Evolutionary conservation across 2,797 vertebrate genomes (phyloP), one percentile per base, ranked within the genome.

Genomic region (Hippoglossus hippoglossus): DNA sequence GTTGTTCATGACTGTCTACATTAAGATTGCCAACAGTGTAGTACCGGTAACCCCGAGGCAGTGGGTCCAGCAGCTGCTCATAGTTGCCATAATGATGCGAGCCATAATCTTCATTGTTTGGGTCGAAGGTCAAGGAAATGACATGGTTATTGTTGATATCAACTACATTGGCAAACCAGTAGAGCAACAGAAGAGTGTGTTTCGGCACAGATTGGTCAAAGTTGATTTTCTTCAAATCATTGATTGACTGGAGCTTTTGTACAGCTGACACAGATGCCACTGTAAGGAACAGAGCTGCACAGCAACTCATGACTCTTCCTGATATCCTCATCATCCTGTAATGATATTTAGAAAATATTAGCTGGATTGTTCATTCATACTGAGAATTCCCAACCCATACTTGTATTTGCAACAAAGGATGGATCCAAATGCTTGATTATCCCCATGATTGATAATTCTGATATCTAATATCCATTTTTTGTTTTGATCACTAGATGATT

Each of bases 51-150:
- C 86, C 75, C 1, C 0, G 3, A 58, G 77, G 81, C 50, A 80
- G 53, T 5, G 19, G 31, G 9, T 83, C 69, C 60, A 92, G 47
- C 51, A 92, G 0, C 0, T 18, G 1, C 60, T 93, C 89, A 19
- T 15, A 89, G 70, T 93, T 93, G 8, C 80, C 80, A 13, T 92
- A 93, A 67, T 89, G 60, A 80, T 93, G 89, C 18, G 88, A 74
- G 7, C 86, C 85, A 9, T 87, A 93, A 44, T 84, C 79, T 8
- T 36, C 62, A 0, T 0, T 16, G 41, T 83, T 41, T 4, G 91
- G 88, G 28, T 91, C 61, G 63, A 93, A 93, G 11, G 47, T 85
- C 60, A 89, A 44, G 16, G 11, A 0, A 47, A 91, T 68, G 7
- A 49, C 3, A 5, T 80, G 2, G 2, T 83, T 80, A 3, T 71